Base-by-base conservation (phyloP, 1,140 invertebrate genomes). In the Solen grandis region DNA sequence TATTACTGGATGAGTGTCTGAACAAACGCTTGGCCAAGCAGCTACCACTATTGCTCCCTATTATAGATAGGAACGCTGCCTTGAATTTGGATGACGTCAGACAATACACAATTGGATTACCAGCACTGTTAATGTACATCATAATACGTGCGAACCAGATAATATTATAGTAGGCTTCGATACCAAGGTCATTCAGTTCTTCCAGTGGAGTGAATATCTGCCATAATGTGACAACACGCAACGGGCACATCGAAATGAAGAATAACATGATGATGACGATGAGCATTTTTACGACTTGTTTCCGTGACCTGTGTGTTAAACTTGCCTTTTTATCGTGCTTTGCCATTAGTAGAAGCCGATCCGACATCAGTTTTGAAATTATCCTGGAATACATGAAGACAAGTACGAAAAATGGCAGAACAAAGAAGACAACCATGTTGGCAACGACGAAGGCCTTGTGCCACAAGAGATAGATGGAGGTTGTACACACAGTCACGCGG, bases 231-330 rank as follows among this genome's bases (percentile, higher is more conserved):
- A 98, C 93, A 2, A 96, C 94, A 55, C 96, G 94, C 88, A 98
- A 97, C 3, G 97, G 97, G 55, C 98, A 91, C 31, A 98, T 93
- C 88, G 97, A 98, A 33, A 97, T 92, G 90, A 98, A 98, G 91
- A 98, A 98, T 14, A 96, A 96, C 19, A 96, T 88, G 0, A 98
- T 96, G 0, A 99, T 97, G 1, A 96, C 96, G 5, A 95, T 96
- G 14, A 98, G 92, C 96, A 98, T 98, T 27, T 96, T 88, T 10
- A 98, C 96, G n/a, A 95, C 94, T 87, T 95, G 94, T 59, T 68
- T 82, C 22, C 86, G 46, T 16, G 66, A 29, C 8, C 72, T 46
- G 22, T 52, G 62, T 35, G 66, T 59, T 13, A 36, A n/a, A 25
- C 55, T 16, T 1, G 55, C 52, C 36, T 25, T 73, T 57, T 10